phyloP scores from a whole-genome alignment of 2,797 vertebrate genomes.

The Simalia tracyae region DNA sequence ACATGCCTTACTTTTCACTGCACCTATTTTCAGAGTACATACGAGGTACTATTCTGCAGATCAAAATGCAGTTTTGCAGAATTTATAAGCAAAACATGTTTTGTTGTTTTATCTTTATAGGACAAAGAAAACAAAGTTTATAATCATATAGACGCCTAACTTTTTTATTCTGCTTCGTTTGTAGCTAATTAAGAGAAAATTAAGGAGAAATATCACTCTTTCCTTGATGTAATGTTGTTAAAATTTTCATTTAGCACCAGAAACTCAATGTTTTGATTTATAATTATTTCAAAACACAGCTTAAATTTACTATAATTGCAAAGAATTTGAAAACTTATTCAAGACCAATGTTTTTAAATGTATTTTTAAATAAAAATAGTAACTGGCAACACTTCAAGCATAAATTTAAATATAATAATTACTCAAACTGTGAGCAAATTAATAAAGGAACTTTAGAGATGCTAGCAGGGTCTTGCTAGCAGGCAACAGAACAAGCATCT shows the following conservation, averaged over 20 bases:
- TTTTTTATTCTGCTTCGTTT: slow-evolving; percentile 48
- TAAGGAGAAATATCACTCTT: slow-evolving; percentile 38
- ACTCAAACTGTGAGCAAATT: not conserved
- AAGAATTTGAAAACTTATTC: not conserved
- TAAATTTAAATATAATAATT: not conserved
- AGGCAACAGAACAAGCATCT: not conserved
- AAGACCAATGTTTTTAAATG: not conserved
- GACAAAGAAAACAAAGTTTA: not conserved
- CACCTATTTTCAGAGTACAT: not conserved
- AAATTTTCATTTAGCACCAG: not conserved
- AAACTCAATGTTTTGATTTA: not conserved
- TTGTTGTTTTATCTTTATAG: not conserved
- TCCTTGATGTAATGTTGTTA: not conserved
- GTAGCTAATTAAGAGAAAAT: slow-evolving; percentile 54
- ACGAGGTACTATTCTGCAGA: not conserved
- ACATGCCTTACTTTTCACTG: not conserved
- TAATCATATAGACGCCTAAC: slow-evolving; percentile 33
- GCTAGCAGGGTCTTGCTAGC: not conserved
- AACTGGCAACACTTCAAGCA: not conserved
- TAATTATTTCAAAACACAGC: not conserved
- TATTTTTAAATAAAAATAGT: not conserved
- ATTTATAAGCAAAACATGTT: slow-evolving; percentile 4
- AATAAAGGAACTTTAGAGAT: not conserved
- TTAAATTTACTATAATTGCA: not conserved
- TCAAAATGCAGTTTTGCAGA: not conserved